Evolutionary conservation across 2,888 invertebrate genomes (phyloP), one percentile per base, ranked within the genome.

Genomic region (Tortrix viridana): DNA sequence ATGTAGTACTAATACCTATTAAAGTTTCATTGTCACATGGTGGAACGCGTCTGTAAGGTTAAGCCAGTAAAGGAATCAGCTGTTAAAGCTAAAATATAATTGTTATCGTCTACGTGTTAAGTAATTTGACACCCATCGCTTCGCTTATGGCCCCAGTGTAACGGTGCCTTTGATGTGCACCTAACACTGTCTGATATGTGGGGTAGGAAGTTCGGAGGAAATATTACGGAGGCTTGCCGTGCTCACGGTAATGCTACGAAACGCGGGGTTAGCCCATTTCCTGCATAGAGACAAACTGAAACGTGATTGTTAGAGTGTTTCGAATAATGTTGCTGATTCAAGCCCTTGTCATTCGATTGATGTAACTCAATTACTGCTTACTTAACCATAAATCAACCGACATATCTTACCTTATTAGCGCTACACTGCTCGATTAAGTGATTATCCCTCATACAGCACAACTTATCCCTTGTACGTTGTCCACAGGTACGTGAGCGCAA

Each of bases 151-250:
- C 81, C 77, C 67, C 32, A 68, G 65, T 41, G 26, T 77, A 80
- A 80, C 82, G 75, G 81, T 74, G 72, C 73, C 72, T 80, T 82
- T 81, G 82, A 81, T 77, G 76, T 74, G 69, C 76, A 67, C 71
- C 78, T 77, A 77, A 71, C 68, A 72, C 74, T 72, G 75, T 73
- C 73, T 74, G 74, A 79, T 79, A 78, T 73, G 74, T 73, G 69
- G 74, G 76, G 74, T 73, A 76, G 80, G 79, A 79, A 81, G 76
- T 73, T 67, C 65, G 60, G 64, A 63, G 62, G 70, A 26, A 38
- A 23, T 57, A 63, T 60, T 62, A 66, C 26, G 56, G 50, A 47
- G 50, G 50, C 54, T 57, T 26, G 22, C 48, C 41, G 37, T 50
- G 55, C 47, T 44, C 48, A 23, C 44, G 38, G 38, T 52, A 58